phyloP scores from a whole-genome alignment of 2,888 invertebrate species.

The Heteromurus nitidus region DNA sequence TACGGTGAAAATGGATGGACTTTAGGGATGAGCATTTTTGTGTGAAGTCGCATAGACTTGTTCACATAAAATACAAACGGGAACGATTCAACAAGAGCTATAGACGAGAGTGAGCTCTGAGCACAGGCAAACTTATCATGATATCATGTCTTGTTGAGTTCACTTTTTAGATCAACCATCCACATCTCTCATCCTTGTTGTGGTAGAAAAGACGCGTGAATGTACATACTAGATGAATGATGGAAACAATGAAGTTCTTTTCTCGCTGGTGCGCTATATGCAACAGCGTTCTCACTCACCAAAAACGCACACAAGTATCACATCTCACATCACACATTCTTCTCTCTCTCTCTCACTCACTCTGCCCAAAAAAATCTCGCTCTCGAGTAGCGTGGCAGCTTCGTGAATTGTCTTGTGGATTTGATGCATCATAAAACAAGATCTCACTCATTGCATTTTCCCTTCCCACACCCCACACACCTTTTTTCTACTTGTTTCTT shows the following conservation, averaged over 20 bases:
- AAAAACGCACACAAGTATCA: constrained; percentile 39
- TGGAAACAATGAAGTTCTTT: constrained; percentile 58
- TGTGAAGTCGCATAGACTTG: too few relatives aligned
- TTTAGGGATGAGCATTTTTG: constrained; percentile 18
- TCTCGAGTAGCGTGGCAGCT: constrained; percentile 56
- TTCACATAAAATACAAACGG: constrained; percentile 55
- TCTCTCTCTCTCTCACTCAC: constrained; percentile 21
- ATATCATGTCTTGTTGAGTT: constrained; percentile 57
- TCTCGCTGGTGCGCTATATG: constrained; percentile 20
- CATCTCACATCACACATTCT: constrained; percentile 12
- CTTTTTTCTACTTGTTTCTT: constrained; percentile 32
- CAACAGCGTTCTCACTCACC: constrained; percentile 24
- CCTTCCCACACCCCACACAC: constrained; percentile 61
- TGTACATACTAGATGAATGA: constrained; percentile 49
- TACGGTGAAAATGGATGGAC: constrained; percentile 4
- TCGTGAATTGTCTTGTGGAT: constrained; percentile 59
- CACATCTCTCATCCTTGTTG: constrained; percentile 41
- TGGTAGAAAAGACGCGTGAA: constrained; percentile 37
- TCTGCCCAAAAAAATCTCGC: constrained; percentile 45
- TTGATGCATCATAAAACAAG: constrained; percentile 61
- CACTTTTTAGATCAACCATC: constrained; percentile 63
- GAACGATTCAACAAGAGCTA: constrained; percentile 60
- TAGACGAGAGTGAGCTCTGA: constrained; percentile 26
- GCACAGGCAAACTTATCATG: constrained; percentile 14
- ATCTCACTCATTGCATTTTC: constrained; percentile 55